Evolutionary conservation across 2,888 invertebrate genomes (phyloP).

Genomic region (Dicycla oo): DNA sequence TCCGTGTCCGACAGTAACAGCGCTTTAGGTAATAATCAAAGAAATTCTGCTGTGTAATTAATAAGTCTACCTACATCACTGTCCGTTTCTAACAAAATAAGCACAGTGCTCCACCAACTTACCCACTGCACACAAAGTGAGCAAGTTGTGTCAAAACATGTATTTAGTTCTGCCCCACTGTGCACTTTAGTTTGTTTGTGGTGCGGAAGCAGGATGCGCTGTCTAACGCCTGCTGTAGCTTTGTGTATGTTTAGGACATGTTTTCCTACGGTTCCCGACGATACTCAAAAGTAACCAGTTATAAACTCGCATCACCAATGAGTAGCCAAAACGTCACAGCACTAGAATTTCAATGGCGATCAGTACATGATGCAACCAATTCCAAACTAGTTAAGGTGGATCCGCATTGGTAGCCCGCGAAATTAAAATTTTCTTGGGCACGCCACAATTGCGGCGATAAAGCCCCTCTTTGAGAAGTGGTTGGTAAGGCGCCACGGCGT

Average conservation of each 20-base stretch:
- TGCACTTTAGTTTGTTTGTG: slow-evolving; percentile 34
- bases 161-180: not conserved
- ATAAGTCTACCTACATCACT: no score
- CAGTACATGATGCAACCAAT: no score
- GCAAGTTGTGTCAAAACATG: slow-evolving; percentile 38
- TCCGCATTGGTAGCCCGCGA: no score
- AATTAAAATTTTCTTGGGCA: no score
- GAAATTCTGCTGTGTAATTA: no score
- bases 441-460: no score
- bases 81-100: slow-evolving; percentile 13
- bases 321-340: not conserved
- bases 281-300: not conserved
- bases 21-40: no score
- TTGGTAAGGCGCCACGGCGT: no score
- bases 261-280: not conserved
- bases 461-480: no score
- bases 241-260: not conserved
- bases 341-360: not conserved
- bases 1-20: no score
- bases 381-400: no score
- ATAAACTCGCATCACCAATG: not conserved
- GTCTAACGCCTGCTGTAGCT: slow-evolving; percentile 14
- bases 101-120: not conserved
- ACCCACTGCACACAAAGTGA: slow-evolving; percentile 23
- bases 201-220: slow-evolving; percentile 15